These are phyloP conservation scores for Aurelia aurita DNA, from an alignment of 30 jellyfish, hydroid and myxozoan genomes.

Conservation along the genomic window DNA sequence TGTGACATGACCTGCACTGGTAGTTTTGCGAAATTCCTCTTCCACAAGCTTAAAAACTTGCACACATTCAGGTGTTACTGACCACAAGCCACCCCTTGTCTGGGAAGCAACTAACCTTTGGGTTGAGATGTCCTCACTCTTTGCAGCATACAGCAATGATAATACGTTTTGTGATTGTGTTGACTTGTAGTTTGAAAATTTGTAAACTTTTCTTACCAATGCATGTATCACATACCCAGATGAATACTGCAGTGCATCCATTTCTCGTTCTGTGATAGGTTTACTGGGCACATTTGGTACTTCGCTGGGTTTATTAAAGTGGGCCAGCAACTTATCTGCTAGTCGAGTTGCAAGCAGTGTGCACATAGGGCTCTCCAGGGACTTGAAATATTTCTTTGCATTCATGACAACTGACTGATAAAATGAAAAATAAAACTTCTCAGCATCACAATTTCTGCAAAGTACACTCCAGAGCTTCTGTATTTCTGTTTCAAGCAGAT, in stretches of 20 bases:
- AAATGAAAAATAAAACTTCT: conserved; percentile 24
- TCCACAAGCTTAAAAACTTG: conserved; percentile 29
- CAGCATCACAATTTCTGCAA: neutral
- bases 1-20: neutral
- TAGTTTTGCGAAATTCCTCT: conserved; percentile 28
- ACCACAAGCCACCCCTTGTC: conserved; percentile 46
- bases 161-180: neutral
- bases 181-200: neutral
- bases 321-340: too few relatives aligned
- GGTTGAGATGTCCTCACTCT: conserved; percentile 3
- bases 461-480: too few relatives aligned
- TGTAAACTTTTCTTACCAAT: neutral
- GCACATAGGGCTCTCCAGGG: neutral
- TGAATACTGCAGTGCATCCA: too few relatives aligned
- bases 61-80: conserved; percentile 18
- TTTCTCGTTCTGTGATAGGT: too few relatives aligned
- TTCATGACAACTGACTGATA: conserved; percentile 41
- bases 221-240: neutral
- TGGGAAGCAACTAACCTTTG: conserved; percentile 5
- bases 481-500: neutral
- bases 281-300: too few relatives aligned
- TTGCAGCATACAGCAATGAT: conserved; percentile 15
- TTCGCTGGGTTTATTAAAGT: too few relatives aligned
- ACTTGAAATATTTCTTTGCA: conserved; percentile 30
- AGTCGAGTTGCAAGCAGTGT: too few relatives aligned